Evolutionary conservation across 2,113 vertebrate genomes (phyloP).

Genomic region (Xenopus laevis): DNA sequence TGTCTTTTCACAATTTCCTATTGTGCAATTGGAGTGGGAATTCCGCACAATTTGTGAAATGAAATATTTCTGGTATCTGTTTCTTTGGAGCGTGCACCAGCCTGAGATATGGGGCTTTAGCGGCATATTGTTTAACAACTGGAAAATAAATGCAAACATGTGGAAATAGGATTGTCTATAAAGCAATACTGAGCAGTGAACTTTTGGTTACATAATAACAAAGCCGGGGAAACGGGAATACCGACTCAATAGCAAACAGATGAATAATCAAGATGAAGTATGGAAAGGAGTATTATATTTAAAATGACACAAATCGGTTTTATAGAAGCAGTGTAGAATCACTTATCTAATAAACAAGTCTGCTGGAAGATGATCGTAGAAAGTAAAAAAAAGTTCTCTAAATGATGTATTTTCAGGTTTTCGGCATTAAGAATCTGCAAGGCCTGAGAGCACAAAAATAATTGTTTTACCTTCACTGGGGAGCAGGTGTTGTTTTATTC

Average conservation of each 20-base stretch:
- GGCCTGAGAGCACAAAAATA: too few species aligned
- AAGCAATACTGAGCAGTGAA: constrained; percentile 48
- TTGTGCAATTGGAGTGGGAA: constrained; percentile 44
- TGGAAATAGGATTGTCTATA: constrained; percentile 52
- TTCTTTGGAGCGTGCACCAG: constrained; percentile 51
- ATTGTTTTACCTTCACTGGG: too few species aligned
- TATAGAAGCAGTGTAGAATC: constrained; percentile 14
- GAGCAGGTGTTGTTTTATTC: too few species aligned
- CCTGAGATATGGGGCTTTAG: constrained; percentile 48
- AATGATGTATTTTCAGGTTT: too few species aligned
- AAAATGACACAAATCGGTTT: constrained; percentile 2
- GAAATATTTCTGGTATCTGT: constrained; percentile 46
- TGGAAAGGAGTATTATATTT: not conserved
- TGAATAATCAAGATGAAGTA: not conserved
- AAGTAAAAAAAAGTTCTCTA: too few species aligned
- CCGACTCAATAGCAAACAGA: constrained; percentile 25
- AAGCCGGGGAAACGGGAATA: constrained; percentile 40
- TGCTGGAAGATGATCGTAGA: not conserved
- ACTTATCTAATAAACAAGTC: constrained; percentile 1
- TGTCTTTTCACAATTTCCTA: constrained; percentile 47
- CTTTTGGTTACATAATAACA: constrained; percentile 49
- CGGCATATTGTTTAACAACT: constrained; percentile 50
- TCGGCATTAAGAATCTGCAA: too few species aligned
- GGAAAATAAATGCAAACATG: constrained; percentile 50
- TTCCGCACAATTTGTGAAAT: constrained; percentile 37